Evolutionary conservation across 2,888 invertebrate genomes (phyloP).

Genomic region (Merodon equestris): DNA sequence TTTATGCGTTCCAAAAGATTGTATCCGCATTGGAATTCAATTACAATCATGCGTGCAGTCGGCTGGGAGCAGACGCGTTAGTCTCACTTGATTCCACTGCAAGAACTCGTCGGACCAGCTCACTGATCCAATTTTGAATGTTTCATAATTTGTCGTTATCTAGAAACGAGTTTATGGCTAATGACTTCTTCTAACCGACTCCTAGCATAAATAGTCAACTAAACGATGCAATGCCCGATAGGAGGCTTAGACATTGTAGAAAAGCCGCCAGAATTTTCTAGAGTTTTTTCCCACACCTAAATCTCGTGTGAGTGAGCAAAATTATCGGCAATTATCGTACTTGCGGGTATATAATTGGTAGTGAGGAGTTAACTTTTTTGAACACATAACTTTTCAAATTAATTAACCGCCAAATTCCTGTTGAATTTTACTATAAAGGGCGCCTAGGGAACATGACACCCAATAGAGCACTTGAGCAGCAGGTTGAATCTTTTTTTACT

Average conservation of each 20-base stretch:
- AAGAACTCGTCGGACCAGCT: not conserved
- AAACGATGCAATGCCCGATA: too few species aligned
- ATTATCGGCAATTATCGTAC: too few species aligned
- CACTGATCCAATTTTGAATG: conserved; percentile 44
- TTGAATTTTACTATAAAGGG: conserved; percentile 11
- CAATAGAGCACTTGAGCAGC: conserved; percentile 29
- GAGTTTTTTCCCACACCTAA: conserved; percentile 22
- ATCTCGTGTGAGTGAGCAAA: not conserved
- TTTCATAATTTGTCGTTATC: conserved; percentile 48
- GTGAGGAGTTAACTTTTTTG: conserved; percentile 43
- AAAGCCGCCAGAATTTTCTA: conserved; percentile 12
- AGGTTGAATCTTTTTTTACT: conserved; percentile 20
- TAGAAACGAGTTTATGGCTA: conserved; percentile 33
- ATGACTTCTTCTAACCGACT: conserved; percentile 25
- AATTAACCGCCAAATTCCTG: conserved; percentile 53
- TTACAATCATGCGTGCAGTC: not conserved
- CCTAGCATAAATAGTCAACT: conserved; percentile 7
- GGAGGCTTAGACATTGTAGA: too few species aligned
- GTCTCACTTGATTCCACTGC: not conserved
- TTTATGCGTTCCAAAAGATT: conserved; percentile 24
- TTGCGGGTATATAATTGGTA: conserved; percentile 14
- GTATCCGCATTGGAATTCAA: conserved; percentile 26
- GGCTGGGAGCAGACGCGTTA: too few species aligned
- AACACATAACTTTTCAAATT: conserved; percentile 62
- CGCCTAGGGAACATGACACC: not conserved